These are phyloP conservation scores for Phalangium opilio DNA, from an alignment of 2,888 invertebrate genomes.

Conservation along the genomic window DNA sequence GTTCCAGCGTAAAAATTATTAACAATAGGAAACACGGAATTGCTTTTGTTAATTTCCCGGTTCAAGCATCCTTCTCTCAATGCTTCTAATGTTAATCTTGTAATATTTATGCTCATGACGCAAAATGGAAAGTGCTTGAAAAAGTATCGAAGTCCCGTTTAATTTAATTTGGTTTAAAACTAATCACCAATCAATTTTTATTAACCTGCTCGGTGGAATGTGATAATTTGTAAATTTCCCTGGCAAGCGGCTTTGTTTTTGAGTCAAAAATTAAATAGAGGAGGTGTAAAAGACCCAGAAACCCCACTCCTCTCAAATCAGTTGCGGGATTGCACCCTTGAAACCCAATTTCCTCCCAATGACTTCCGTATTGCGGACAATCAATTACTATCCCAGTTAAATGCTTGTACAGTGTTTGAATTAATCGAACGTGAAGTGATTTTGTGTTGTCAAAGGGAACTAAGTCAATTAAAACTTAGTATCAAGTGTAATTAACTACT, in stretches of 20 bases:
- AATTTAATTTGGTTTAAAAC: conserved; percentile 26
- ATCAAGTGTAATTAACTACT: not conserved
- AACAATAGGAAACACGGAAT: conserved; percentile 31
- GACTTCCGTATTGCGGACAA: conserved; percentile 35
- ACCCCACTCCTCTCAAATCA: conserved; percentile 38
- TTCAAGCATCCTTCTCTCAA: conserved; percentile 36
- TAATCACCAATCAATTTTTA: not conserved
- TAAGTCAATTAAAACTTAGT: conserved; percentile 17
- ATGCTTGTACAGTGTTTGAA: conserved; percentile 36
- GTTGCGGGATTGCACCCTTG: conserved; percentile 40
- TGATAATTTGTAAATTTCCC: conserved; percentile 34
- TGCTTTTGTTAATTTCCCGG: conserved; percentile 33
- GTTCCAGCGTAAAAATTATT: conserved; percentile 36
- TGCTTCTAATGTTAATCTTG: conserved; percentile 36
- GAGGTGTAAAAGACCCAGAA: conserved; percentile 37
- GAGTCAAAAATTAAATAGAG: conserved; percentile 29
- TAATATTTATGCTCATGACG: conserved; percentile 39
- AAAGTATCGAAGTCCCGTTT: conserved; percentile 22
- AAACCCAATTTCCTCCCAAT: conserved; percentile 42
- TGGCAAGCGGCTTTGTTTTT: conserved; percentile 24
- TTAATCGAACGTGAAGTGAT: conserved; percentile 31
- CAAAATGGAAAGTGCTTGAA: conserved; percentile 35
- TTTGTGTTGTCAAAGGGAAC: conserved; percentile 33
- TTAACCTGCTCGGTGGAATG: conserved; percentile 32
- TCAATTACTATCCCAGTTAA: conserved; percentile 34